Conservation (phyloP, 2,888 invertebrate species). For the Autographa gamma region DNA sequence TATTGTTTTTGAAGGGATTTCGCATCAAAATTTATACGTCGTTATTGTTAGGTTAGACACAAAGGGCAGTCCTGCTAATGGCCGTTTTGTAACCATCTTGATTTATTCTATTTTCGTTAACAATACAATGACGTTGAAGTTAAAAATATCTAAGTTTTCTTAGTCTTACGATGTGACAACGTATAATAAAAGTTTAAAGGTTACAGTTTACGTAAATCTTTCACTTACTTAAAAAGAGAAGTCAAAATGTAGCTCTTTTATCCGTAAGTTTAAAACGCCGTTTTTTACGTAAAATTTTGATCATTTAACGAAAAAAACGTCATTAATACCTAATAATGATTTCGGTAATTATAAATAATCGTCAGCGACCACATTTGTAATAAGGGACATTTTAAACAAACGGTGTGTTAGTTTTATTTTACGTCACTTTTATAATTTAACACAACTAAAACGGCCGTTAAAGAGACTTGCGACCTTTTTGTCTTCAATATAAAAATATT, state of each 20-base stretch:
- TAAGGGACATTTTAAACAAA: too few relatives aligned
- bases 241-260: too few relatives aligned
- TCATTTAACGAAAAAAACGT: too few relatives aligned
- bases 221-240: too few relatives aligned
- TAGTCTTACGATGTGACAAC: not conserved
- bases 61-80: conserved; percentile 30
- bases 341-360: too few relatives aligned
- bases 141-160: not conserved
- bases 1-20: not conserved
- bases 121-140: too few relatives aligned
- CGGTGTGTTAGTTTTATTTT: too few relatives aligned
- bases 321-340: too few relatives aligned
- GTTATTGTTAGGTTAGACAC: conserved; percentile 6
- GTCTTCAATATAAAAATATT: not conserved
- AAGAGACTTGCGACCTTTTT: conserved; percentile 28
- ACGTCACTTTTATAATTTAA: not conserved
- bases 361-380: too few relatives aligned
- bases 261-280: too few relatives aligned
- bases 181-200: not conserved
- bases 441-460: conserved; percentile 22
- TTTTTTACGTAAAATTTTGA: too few relatives aligned
- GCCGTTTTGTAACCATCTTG: conserved; percentile 9
- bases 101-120: not conserved
- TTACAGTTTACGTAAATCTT: not conserved
- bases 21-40: conserved; percentile 20